phyloP scores from a whole-genome alignment of 2,797 vertebrate species.

The Telmatherina bonti region DNA sequence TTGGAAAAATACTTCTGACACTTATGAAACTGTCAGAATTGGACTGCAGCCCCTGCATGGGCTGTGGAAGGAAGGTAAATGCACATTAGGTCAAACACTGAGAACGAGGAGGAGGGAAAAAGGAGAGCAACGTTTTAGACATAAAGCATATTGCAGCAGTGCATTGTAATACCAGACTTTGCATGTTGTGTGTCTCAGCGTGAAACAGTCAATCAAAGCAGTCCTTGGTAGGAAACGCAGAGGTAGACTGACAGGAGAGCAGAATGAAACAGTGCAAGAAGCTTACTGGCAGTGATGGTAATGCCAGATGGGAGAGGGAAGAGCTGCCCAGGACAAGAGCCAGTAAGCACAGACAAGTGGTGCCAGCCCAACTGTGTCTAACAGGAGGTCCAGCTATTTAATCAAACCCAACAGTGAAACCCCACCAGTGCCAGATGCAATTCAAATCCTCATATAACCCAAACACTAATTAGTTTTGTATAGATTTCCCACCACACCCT shows the following conservation, averaged over 20 bases:
- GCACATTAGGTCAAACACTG: neutral
- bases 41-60: neutral
- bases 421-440: constrained; percentile 84
- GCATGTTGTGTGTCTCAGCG: constrained; percentile 14
- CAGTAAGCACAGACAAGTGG: constrained; percentile 78
- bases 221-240: constrained; percentile 49
- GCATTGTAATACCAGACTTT: constrained; percentile 21
- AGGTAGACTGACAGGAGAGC: constrained; percentile 59
- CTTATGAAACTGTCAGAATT: constrained; percentile 6
- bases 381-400: constrained; percentile 85
- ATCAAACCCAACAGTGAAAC: constrained; percentile 84
- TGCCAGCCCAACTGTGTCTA: constrained; percentile 85
- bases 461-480: constrained; percentile 79
- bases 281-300: constrained; percentile 77
- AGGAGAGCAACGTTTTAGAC: neutral
- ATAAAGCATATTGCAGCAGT: neutral
- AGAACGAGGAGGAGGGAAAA: neutral
- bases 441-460: constrained; percentile 80
- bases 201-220: constrained; percentile 48
- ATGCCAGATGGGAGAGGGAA: constrained; percentile 82
- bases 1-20: constrained; percentile 1
- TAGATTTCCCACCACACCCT: constrained; percentile 67
- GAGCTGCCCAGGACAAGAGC: constrained; percentile 79
- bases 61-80: constrained; percentile 1
- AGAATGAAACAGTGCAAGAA: constrained; percentile 59